phyloP scores from a whole-genome alignment of 1,140 invertebrate genomes.

The Papilio polyxenes region DNA sequence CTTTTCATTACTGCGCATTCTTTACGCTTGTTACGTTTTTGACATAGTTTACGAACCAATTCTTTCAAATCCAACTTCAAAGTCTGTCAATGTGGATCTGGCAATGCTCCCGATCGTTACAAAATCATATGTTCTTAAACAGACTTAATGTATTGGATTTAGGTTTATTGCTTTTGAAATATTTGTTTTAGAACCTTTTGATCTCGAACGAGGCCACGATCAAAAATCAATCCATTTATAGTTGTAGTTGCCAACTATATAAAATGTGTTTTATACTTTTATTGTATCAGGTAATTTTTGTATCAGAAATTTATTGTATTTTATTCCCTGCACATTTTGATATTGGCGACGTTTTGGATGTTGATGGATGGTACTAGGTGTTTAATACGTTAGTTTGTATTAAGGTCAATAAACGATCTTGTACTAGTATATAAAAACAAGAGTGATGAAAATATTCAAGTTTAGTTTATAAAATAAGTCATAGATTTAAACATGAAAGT shows the following conservation, averaged over 20 bases:
- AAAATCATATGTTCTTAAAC: neutral
- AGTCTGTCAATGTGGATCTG: constrained; percentile 2
- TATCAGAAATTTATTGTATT: neutral
- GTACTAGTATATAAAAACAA: neutral
- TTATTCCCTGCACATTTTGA: neutral
- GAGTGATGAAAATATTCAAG: neutral
- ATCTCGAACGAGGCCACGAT: constrained; percentile 8
- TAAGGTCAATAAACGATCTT: neutral
- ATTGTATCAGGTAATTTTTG: neutral
- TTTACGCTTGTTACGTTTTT: neutral
- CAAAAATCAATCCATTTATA: constrained; percentile 13
- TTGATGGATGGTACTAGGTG: neutral
- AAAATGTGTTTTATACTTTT: neutral
- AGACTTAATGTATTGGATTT: neutral
- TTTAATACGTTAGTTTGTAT: neutral
- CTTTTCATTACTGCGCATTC: neutral
- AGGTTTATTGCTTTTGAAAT: constrained; percentile 11
- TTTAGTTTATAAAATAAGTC: neutral
- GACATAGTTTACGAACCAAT: constrained; percentile 2
- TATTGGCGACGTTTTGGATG: neutral
- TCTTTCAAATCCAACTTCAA: constrained; percentile 13
- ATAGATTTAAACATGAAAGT: constrained; percentile 44
- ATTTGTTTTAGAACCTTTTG: constrained; percentile 14
- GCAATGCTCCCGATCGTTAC: constrained; percentile 9
- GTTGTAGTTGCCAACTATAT: neutral